Evolutionary conservation across 1,140 invertebrate species (phyloP).

Genomic region (Ceratina japonica): DNA sequence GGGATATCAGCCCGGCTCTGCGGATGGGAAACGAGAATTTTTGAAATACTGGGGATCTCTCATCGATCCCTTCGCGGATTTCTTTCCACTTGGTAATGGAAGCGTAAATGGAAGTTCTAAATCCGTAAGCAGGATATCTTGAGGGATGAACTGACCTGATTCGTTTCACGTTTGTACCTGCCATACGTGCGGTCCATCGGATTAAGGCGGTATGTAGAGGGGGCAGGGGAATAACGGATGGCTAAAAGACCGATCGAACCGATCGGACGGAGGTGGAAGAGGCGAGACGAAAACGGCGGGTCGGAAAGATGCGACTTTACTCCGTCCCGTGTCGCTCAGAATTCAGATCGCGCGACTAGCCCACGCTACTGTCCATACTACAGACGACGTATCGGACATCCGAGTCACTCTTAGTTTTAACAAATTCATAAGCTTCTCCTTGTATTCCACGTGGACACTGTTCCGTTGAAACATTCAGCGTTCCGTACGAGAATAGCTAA

Average conservation of each 20-base stretch:
- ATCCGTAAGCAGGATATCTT: slow-evolving; percentile 39
- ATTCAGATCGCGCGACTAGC: slow-evolving; percentile 46
- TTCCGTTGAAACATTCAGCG: no score
- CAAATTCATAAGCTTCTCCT: slow-evolving; percentile 53
- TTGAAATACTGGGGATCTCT: background rate
- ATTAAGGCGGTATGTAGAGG: background rate
- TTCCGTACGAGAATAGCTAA: no score
- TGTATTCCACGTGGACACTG: background rate
- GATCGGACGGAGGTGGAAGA: slow-evolving; percentile 13
- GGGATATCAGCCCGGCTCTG: background rate
- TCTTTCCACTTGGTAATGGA: background rate
- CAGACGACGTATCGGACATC: slow-evolving; percentile 60
- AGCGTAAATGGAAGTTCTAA: slow-evolving; percentile 32
- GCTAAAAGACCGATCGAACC: no score
- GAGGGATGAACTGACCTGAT: slow-evolving; percentile 31
- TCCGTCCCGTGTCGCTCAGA: slow-evolving; percentile 40
- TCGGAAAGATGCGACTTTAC: slow-evolving; percentile 46
- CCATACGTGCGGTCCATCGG: background rate
- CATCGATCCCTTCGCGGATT: slow-evolving; percentile 2
- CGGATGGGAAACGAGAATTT: background rate
- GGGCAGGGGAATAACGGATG: background rate
- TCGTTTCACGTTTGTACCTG: slow-evolving; percentile 44
- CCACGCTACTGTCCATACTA: slow-evolving; percentile 42
- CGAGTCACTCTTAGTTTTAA: slow-evolving; percentile 65
- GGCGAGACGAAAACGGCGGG: slow-evolving; percentile 29